Evolutionary conservation across 2,888 invertebrate species (phyloP).

Genomic region (Drosophila pseudotalamancana): DNA sequence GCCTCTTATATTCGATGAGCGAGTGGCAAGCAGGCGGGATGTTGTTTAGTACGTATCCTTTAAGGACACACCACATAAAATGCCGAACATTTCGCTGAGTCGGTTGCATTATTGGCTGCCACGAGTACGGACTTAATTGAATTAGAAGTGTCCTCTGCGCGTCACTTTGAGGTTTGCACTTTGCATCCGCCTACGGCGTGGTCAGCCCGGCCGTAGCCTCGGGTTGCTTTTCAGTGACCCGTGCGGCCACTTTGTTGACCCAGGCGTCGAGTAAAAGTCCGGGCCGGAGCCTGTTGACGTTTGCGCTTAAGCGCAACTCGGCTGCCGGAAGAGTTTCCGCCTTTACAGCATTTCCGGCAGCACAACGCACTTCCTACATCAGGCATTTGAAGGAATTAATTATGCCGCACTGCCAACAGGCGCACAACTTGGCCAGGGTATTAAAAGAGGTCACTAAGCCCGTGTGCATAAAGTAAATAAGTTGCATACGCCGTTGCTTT

Average conservation of each 20-base stretch:
- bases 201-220: slow-evolving; percentile 1
- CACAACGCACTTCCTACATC: slow-evolving; percentile 36
- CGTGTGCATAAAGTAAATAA: slow-evolving; percentile 38
- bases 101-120: slow-evolving; percentile 6
- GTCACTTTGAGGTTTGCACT: slow-evolving; percentile 74
- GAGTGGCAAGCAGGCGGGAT: background rate
- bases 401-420: slow-evolving; percentile 47
- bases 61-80: slow-evolving; percentile 24
- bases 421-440: slow-evolving; percentile 42
- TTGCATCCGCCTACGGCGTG: slow-evolving; percentile 36
- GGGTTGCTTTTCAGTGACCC: slow-evolving; percentile 19
- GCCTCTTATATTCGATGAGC: slow-evolving; percentile 35
- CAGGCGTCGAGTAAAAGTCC: slow-evolving; percentile 21
- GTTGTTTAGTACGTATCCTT: slow-evolving; percentile 1
- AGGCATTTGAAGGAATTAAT: slow-evolving; percentile 64
- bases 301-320: slow-evolving; percentile 59
- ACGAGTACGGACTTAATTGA: slow-evolving; percentile 68
- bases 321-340: slow-evolving; percentile 55
- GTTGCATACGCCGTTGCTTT: slow-evolving; percentile 26
- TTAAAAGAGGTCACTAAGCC: slow-evolving; percentile 38
- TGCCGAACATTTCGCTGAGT: background rate
- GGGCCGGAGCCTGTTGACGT: slow-evolving; percentile 58
- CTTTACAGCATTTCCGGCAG: slow-evolving; percentile 64
- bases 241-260: slow-evolving; percentile 53
- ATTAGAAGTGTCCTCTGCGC: slow-evolving; percentile 70